Evolutionary conservation across 2,888 invertebrate genomes (phyloP).

Genomic region (Cephonodes hylas): DNA sequence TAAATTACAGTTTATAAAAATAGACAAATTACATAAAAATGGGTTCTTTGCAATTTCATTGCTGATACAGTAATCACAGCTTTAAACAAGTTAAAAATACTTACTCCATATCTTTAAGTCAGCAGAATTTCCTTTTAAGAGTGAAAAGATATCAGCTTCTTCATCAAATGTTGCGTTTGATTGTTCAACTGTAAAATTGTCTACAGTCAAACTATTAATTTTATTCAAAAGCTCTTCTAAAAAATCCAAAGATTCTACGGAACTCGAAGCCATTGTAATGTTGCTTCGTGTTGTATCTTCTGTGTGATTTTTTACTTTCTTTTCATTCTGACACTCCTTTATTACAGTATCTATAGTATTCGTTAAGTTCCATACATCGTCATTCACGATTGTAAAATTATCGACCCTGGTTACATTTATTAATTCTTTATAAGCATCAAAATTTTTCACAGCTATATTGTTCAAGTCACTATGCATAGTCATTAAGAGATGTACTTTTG

Average conservation of each 20-base stretch:
- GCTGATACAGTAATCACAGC: too few species aligned
- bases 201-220: conserved; percentile 14
- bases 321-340: conserved; percentile 16
- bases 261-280: conserved; percentile 15
- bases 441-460: conserved; percentile 33
- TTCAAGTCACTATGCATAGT: conserved; percentile 38
- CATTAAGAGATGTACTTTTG: conserved; percentile 30
- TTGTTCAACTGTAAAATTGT: conserved; percentile 11
- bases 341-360: conserved; percentile 27
- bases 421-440: conserved; percentile 27
- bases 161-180: neutral
- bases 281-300: conserved; percentile 14
- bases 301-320: conserved; percentile 12
- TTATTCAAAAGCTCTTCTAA: conserved; percentile 14
- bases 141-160: neutral
- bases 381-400: conserved; percentile 17
- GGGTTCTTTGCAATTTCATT: too few species aligned
- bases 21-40: neutral
- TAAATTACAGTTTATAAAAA: neutral
- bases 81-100: too few species aligned
- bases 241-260: conserved; percentile 13
- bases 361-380: conserved; percentile 20
- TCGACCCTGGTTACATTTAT: conserved; percentile 21
- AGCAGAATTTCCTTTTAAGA: neutral
- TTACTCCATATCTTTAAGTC: conserved; percentile 32